Percentiles rank a stretch among this genome's conserved stretches.
phyloP scores from a whole-genome alignment of 2,797 vertebrate genomes.

The Anolis apletophallus region DNA sequence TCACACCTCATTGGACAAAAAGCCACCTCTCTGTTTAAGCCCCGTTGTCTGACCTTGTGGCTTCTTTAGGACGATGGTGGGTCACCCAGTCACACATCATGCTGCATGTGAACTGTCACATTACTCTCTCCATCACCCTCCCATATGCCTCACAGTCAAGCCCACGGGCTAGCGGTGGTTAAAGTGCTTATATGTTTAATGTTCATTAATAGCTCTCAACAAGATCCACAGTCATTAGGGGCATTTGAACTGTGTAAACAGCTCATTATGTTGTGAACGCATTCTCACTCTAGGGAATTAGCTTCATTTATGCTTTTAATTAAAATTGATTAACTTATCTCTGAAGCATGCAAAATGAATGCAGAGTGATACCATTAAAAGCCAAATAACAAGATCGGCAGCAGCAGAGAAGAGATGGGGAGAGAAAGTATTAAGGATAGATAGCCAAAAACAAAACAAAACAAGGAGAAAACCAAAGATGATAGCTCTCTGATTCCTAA shows the following conservation, averaged over 20 bases:
- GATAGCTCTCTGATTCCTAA: not conserved
- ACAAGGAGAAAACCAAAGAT: not conserved
- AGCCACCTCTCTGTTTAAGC: constrained; percentile 58
- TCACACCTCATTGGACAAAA: constrained; percentile 72
- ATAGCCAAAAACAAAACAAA: not conserved
- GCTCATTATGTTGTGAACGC: constrained; percentile 55
- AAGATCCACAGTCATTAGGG: constrained; percentile 55
- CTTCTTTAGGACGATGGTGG: constrained; percentile 47
- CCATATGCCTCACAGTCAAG: constrained; percentile 14
- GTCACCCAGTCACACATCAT: not conserved
- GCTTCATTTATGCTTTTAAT: constrained; percentile 48
- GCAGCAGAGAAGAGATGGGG: constrained; percentile 16
- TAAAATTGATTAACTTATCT: constrained; percentile 55
- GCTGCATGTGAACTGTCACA: not conserved
- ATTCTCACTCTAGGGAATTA: constrained; percentile 34
- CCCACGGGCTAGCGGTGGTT: not conserved
- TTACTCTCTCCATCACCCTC: constrained; percentile 9
- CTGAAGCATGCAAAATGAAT: constrained; percentile 23
- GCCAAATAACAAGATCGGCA: not conserved
- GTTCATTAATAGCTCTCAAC: constrained; percentile 51
- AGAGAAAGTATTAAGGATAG: not conserved
- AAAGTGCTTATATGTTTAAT: constrained; percentile 3
- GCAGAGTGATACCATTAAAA: constrained; percentile 50
- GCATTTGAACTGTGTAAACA: constrained; percentile 55
- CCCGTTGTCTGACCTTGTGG: constrained; percentile 70